Evolutionary conservation across 2,888 invertebrate genomes (phyloP).

Genomic region (Neoaliturus tenellus): DNA sequence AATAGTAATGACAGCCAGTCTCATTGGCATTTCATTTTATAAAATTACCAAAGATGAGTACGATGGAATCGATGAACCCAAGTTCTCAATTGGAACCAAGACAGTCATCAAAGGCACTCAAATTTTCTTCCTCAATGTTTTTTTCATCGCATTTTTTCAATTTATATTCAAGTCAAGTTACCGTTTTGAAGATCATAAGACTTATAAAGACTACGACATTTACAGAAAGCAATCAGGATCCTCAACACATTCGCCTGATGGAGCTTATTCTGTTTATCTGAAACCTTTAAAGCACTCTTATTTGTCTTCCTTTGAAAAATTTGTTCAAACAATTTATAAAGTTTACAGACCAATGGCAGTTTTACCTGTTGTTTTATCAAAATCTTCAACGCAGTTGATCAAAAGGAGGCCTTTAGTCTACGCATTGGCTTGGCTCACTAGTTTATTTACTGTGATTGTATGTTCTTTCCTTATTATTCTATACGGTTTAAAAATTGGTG

Average conservation of each 20-base stretch:
- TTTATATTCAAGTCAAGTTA: not conserved
- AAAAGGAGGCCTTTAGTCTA: not conserved
- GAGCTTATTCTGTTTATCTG: not conserved
- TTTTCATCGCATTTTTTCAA: not conserved
- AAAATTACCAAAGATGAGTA: not conserved
- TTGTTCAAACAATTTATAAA: slow-evolving; percentile 17
- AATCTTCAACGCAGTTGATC: no score
- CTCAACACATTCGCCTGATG: not conserved
- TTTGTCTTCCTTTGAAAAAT: not conserved
- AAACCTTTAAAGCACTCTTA: not conserved
- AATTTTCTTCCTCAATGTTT: not conserved
- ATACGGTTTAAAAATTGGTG: not conserved
- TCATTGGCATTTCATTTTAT: not conserved
- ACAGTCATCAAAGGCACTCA: not conserved
- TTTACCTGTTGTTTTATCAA: not conserved
- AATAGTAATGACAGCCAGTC: not conserved
- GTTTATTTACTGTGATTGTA: not conserved
- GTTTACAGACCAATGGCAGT: not conserved
- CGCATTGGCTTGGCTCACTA: not conserved
- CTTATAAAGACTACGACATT: not conserved
- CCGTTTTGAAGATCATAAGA: not conserved
- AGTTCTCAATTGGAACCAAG: not conserved
- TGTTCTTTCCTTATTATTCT: not conserved
- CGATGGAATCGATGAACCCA: not conserved
- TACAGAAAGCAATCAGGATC: not conserved